A percentile compares a stretch with the other conserved stretches of the same genome.
These are phyloP conservation scores for Sebastes taczanowskii DNA, from an alignment of 2,797 vertebrate genomes.

Conservation along the genomic window DNA sequence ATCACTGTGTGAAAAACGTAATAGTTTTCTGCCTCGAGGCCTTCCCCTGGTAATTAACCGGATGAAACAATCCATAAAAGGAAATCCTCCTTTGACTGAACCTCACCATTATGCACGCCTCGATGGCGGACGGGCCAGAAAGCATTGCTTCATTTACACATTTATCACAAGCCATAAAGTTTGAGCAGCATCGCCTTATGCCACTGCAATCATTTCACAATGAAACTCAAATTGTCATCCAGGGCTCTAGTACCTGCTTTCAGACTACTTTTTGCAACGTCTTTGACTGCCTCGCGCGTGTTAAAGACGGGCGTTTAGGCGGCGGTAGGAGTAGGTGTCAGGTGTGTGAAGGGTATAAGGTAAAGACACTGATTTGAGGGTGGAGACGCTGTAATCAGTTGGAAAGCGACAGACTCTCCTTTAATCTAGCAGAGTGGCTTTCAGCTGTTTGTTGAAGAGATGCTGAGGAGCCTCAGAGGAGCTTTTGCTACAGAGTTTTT, in stretches of 20 bases:
- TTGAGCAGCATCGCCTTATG: slow-evolving; percentile 17
- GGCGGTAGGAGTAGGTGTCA: not conserved
- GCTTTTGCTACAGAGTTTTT: not conserved
- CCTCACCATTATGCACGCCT: slow-evolving; percentile 33
- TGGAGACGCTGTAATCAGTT: slow-evolving; percentile 19
- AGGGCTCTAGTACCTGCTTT: not conserved
- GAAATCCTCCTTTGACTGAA: slow-evolving; percentile 43
- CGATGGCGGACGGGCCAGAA: slow-evolving; percentile 7
- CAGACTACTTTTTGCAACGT: not conserved
- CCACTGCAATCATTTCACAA: slow-evolving; percentile 5
- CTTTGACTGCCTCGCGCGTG: not conserved
- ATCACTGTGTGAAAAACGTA: slow-evolving; percentile 28
- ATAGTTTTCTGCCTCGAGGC: slow-evolving; percentile 39
- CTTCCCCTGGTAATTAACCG: slow-evolving; percentile 40
- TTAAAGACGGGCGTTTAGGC: not conserved
- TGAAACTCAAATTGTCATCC: slow-evolving; percentile 6
- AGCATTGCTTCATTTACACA: slow-evolving; percentile 31
- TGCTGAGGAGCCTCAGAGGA: not conserved
- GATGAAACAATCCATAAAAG: slow-evolving; percentile 49
- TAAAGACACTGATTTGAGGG: slow-evolving; percentile 23
- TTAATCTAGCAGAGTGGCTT: slow-evolving; percentile 15
- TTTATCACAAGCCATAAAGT: slow-evolving; percentile 33
- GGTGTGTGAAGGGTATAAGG: not conserved
- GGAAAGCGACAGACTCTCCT: not conserved
- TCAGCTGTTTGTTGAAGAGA: not conserved